Percentiles rank a stretch among this genome's conserved stretches.
Conservation (phyloP, 2,797 vertebrate genomes). For the Knipowitschia caucasica region DNA sequence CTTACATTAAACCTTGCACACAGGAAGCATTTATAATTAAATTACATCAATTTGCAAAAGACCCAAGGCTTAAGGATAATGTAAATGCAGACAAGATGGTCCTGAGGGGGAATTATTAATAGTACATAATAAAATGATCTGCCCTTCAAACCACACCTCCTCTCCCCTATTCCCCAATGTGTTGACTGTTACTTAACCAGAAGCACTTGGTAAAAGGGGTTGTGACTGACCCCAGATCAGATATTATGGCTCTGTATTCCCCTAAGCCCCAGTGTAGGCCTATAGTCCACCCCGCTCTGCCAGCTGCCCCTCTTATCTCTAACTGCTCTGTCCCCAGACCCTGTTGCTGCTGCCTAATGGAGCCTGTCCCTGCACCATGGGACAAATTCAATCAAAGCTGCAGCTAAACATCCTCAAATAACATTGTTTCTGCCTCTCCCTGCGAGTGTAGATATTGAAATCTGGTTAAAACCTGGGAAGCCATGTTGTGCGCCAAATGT, state of each 20-base stretch:
- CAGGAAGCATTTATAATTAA: no score
- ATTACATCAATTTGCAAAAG: neutral
- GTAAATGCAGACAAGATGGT: neutral
- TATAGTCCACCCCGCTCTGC: constrained; percentile 58
- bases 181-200: constrained; percentile 73
- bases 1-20: no score
- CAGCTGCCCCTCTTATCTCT: constrained; percentile 56
- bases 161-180: constrained; percentile 30
- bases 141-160: constrained; percentile 12
- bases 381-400: constrained; percentile 62
- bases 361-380: constrained; percentile 54
- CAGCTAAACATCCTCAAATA: constrained; percentile 61
- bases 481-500: neutral
- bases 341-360: constrained; percentile 71
- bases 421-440: constrained; percentile 37
- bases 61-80: neutral
- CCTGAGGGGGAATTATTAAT: neutral
- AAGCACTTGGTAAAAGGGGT: constrained; percentile 58
- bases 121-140: neutral
- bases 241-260: constrained; percentile 77
- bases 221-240: constrained; percentile 73
- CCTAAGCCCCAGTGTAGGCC: constrained; percentile 67
- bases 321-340: constrained; percentile 66
- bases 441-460: constrained; percentile 37
- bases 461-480: constrained; percentile 21